These are phyloP conservation scores for Apostichopus leukothele DNA, from an alignment of 53 echinoderm and acorn worm genomes.

Conservation along the genomic window DNA sequence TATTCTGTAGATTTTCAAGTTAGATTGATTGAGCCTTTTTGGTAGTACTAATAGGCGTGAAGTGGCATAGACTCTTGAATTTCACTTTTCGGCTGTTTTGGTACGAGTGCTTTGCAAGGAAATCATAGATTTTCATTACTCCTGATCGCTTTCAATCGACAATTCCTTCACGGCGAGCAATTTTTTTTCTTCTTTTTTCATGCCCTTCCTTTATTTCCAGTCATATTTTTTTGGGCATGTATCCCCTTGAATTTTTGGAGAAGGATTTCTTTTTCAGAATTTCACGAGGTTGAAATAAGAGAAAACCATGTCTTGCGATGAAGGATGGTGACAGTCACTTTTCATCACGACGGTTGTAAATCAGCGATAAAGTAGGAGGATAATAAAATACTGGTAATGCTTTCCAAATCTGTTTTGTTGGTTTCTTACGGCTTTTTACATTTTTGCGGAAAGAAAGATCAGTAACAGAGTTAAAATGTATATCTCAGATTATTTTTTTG, in stretches of 20 bases:
- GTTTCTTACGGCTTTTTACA: not conserved
- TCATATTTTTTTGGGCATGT: slow-evolving; percentile 37
- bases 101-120: slow-evolving; percentile 45
- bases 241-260: slow-evolving; percentile 34
- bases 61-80: slow-evolving; percentile 49
- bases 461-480: no score
- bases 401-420: slow-evolving; percentile 26
- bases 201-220: slow-evolving; percentile 12
- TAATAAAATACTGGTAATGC: slow-evolving; percentile 38
- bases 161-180: slow-evolving; percentile 50
- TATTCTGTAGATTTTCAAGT: slow-evolving; percentile 41
- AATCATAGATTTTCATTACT: slow-evolving; percentile 55
- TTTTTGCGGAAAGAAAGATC: no score
- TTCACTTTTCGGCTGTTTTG: slow-evolving; percentile 34
- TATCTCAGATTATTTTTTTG: no score
- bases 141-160: slow-evolving; percentile 51
- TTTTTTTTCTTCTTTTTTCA: not conserved
- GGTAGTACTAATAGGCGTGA: slow-evolving; percentile 53
- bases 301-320: slow-evolving; percentile 46
- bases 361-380: not conserved
- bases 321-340: slow-evolving; percentile 43
- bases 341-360: slow-evolving; percentile 27
- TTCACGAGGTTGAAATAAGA: slow-evolving; percentile 44
- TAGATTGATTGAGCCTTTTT: slow-evolving; percentile 52
- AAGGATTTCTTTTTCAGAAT: slow-evolving; percentile 22